phyloP scores from a whole-genome alignment of 2,797 vertebrate species.

The Buceros bicornis region DNA sequence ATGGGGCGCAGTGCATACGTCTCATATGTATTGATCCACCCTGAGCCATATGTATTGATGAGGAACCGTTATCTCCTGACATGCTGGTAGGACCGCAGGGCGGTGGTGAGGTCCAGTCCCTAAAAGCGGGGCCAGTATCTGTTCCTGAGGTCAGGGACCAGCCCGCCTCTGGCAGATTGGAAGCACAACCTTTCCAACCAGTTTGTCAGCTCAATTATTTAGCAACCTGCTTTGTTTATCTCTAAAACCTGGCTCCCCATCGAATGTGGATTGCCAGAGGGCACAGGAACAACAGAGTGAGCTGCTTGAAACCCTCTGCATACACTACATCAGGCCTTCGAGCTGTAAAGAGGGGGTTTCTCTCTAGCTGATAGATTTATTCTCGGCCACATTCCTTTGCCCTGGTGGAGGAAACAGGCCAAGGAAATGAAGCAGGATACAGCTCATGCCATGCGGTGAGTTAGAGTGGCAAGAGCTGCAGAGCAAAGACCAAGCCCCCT shows the following conservation, averaged over 20 bases:
- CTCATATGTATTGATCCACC: background rate
- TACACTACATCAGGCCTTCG: background rate
- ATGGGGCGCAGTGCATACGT: background rate
- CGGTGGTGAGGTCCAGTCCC: background rate
- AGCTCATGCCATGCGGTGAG: background rate
- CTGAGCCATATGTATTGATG: background rate
- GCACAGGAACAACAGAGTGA: background rate
- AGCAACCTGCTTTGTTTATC: slow-evolving; percentile 47
- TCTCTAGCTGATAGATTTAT: slow-evolving; percentile 19
- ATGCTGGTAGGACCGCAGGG: background rate
- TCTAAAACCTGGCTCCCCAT: slow-evolving; percentile 24
- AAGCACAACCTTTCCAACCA: slow-evolving; percentile 51
- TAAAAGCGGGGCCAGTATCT: background rate
- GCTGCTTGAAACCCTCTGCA: background rate
- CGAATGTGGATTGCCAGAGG: slow-evolving; percentile 1
- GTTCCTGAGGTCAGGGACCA: slow-evolving; percentile 24
- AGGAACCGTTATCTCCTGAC: background rate
- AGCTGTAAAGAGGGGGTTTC: background rate
- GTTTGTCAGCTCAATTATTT: slow-evolving; percentile 64
- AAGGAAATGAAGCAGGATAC: background rate
- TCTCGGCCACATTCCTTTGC: background rate
- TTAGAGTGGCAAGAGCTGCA: background rate
- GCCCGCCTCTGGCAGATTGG: slow-evolving; percentile 26
- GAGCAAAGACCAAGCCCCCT: background rate
- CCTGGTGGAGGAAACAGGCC: background rate